These are phyloP conservation scores for Pampus argenteus DNA, from an alignment of 2,797 vertebrate genomes.

Conservation along the genomic window DNA sequence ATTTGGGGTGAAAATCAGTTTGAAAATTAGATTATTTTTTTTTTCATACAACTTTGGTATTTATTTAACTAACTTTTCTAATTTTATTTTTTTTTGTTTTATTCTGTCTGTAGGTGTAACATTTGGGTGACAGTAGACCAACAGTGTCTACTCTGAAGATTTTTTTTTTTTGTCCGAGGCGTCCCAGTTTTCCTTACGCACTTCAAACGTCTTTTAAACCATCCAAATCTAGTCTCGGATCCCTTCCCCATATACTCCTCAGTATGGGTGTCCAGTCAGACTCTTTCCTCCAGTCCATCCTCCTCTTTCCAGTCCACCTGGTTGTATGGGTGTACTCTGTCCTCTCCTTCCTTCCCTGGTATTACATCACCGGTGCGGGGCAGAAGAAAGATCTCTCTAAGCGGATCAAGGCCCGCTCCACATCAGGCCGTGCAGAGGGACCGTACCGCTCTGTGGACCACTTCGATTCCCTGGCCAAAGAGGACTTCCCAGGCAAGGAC, in stretches of 20 bases:
- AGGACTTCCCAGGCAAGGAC: constrained; percentile 92
- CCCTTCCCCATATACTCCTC: constrained; percentile 3
- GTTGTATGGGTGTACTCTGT: constrained; percentile 94
- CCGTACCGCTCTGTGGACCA: constrained; percentile 93
- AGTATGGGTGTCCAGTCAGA: constrained; percentile 89
- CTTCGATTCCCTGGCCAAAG: constrained; percentile 89
- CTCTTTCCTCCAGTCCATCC: constrained; percentile 80
- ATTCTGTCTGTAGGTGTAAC: constrained; percentile 34
- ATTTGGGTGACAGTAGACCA: constrained; percentile 3
- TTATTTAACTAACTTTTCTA: background rate
- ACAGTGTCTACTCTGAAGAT: background rate
- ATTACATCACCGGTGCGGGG: constrained; percentile 92
- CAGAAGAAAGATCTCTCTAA: constrained; percentile 89
- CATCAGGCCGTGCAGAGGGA: constrained; percentile 87
- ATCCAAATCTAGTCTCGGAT: constrained; percentile 11
- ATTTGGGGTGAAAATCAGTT: background rate
- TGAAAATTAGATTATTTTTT: too few relatives aligned
- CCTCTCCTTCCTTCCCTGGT: constrained; percentile 97
- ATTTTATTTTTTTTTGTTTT: constrained; percentile 26
- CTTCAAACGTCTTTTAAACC: background rate
- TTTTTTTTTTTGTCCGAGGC: constrained; percentile 38
- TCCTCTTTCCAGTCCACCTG: constrained; percentile 93
- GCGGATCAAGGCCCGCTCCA: constrained; percentile 91
- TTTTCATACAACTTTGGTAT: too few relatives aligned
- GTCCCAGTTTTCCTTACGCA: constrained; percentile 1